Evolutionary conservation across 2,888 invertebrate species (phyloP).

Genomic region (Amphiduros pacificus): DNA sequence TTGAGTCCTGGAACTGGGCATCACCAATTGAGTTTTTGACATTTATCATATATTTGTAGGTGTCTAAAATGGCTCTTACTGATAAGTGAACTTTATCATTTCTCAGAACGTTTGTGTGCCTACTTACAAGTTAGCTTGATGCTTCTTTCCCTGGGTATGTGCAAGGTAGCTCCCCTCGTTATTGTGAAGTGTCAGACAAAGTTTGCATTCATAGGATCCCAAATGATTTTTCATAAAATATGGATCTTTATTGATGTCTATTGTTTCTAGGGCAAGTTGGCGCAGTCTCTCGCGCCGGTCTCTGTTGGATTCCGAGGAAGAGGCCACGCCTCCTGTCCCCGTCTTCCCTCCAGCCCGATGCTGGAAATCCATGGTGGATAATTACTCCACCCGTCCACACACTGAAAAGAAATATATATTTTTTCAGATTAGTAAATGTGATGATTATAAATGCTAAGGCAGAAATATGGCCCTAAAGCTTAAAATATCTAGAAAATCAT

Average conservation of each 20-base stretch:
- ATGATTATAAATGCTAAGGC: too few relatives aligned
- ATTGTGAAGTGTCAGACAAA: slow-evolving; percentile 97
- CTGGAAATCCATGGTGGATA: slow-evolving; percentile 90
- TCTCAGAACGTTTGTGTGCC: too few relatives aligned
- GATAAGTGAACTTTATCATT: too few relatives aligned
- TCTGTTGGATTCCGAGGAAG: slow-evolving; percentile 97
- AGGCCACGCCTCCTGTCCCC: slow-evolving; percentile 98
- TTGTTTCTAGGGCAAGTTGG: slow-evolving; percentile 95
- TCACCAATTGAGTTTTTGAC: too few relatives aligned
- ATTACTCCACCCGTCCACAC: too few relatives aligned
- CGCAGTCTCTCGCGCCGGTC: slow-evolving; percentile 93
- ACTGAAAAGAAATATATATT: too few relatives aligned
- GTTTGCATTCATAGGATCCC: slow-evolving; percentile 96
- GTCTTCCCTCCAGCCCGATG: slow-evolving; percentile 98
- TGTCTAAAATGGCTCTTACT: too few relatives aligned
- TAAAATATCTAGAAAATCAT: too few relatives aligned
- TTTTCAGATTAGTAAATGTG: too few relatives aligned
- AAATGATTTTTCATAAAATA: slow-evolving; percentile 99
- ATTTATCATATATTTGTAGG: too few relatives aligned
- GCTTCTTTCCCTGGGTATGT: slow-evolving; percentile 97
- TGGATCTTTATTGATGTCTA: slow-evolving; percentile 98
- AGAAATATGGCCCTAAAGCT: too few relatives aligned
- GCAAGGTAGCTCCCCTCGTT: slow-evolving; percentile 98
- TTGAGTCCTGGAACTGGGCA: too few relatives aligned
- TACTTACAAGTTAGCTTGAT: slow-evolving; percentile 88